Conservation (phyloP, 2,888 invertebrate species). For the Folsomia manolachei region DNA sequence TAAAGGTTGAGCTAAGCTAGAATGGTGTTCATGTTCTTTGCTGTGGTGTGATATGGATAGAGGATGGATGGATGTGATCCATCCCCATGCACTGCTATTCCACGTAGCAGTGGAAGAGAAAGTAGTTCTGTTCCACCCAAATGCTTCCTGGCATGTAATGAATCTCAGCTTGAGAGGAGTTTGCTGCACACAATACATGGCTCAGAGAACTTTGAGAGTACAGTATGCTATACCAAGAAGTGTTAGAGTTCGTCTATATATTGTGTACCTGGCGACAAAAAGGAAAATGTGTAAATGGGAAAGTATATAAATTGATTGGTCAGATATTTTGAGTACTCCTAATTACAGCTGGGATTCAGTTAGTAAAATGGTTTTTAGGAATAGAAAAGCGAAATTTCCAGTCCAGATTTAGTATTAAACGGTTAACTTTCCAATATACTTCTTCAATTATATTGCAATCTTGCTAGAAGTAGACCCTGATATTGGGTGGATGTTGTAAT, state of each 20-base stretch:
- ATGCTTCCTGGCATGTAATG: constrained; percentile 13
- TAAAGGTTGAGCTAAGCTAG: not conserved
- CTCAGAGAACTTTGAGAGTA: too few species aligned
- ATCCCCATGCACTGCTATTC: not conserved
- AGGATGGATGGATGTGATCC: not conserved
- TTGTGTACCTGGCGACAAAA: not conserved
- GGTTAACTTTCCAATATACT: too few species aligned
- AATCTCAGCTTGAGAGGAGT: constrained; percentile 17
- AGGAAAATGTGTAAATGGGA: not conserved
- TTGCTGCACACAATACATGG: too few species aligned
- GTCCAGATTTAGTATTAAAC: too few species aligned
- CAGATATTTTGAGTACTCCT: not conserved
- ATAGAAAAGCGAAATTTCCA: too few species aligned
- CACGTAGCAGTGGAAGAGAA: not conserved
- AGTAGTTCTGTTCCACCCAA: not conserved
- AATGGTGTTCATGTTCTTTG: not conserved
- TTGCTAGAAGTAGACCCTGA: too few species aligned
- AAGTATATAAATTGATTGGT: not conserved
- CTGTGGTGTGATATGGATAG: not conserved
- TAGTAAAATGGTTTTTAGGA: too few species aligned
- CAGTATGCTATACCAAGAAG: too few species aligned
- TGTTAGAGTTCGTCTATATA: not conserved
- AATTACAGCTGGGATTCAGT: too few species aligned
- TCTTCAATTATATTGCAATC: too few species aligned
- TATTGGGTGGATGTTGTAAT: too few species aligned